A percentile compares a stretch with the other conserved stretches of the same genome.
Conservation (phyloP, 2,888 invertebrate genomes). For the Cryptus armator region DNA sequence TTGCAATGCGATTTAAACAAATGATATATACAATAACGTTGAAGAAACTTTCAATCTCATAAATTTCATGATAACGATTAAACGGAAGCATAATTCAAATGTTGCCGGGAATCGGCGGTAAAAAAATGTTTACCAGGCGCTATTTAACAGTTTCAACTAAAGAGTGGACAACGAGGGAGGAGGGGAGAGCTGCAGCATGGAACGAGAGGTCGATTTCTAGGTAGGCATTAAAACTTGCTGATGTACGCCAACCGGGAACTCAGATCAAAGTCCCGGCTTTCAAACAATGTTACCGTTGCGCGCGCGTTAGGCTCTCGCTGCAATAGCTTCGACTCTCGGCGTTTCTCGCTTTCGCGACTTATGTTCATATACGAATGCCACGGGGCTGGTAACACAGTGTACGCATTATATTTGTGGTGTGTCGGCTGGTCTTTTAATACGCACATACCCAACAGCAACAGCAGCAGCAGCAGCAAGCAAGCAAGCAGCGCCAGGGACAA, state of each 20-base stretch:
- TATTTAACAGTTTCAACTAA: conserved; percentile 5
- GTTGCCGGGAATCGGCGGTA: neutral
- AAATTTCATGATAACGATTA: neutral
- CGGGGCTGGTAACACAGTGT: conserved; percentile 17
- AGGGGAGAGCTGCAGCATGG: conserved; percentile 15
- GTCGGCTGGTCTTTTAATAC: conserved; percentile 74
- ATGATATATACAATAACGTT: too few species aligned
- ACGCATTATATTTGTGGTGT: conserved; percentile 51
- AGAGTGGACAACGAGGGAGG: conserved; percentile 30
- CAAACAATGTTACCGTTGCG: conserved; percentile 83
- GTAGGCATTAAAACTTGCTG: conserved; percentile 82
- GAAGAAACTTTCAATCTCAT: too few species aligned
- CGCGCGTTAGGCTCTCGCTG: conserved; percentile 53
- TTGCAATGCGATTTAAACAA: too few species aligned
- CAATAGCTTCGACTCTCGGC: conserved; percentile 69
- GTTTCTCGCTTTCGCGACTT: conserved; percentile 68
- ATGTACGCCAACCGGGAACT: conserved; percentile 80
- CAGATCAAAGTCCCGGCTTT: conserved; percentile 84
- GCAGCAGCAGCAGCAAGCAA: conserved; percentile 50
- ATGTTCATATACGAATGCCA: conserved; percentile 33
- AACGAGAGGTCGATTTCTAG: conserved; percentile 74
- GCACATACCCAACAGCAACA: conserved; percentile 65
- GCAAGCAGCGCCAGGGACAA: conserved; percentile 70
- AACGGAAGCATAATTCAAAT: neutral
- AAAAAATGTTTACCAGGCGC: neutral